phyloP scores from a whole-genome alignment of 2,888 invertebrate species.

The Temnothorax rugatulus region DNA sequence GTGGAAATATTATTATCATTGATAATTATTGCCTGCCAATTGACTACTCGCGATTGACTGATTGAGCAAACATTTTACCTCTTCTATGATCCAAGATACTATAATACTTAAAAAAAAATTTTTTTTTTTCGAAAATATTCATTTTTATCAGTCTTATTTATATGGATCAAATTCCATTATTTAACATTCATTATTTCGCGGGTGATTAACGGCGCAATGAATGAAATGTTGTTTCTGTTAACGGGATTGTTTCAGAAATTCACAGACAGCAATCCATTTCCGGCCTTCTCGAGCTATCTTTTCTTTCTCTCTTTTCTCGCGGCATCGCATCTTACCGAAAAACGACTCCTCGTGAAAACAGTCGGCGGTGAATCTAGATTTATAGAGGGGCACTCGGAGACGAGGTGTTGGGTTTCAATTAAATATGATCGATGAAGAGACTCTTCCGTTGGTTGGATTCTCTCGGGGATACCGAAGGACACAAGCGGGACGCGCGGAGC shows the following conservation, averaged over 20 bases:
- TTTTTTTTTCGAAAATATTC: not conserved
- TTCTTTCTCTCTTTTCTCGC: slow-evolving; percentile 40
- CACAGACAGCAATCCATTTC: no score
- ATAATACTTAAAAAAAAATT: not conserved
- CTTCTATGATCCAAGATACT: not conserved
- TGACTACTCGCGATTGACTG: slow-evolving; percentile 20
- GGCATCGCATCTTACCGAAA: slow-evolving; percentile 25
- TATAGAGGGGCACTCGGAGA: slow-evolving; percentile 74
- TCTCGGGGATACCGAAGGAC: slow-evolving; percentile 35
- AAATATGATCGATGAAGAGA: slow-evolving; percentile 82
- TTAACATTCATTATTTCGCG: not conserved
- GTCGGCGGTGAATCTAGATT: slow-evolving; percentile 73
- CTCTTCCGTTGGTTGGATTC: slow-evolving; percentile 61
- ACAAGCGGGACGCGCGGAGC: not conserved
- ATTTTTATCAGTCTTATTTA: not conserved
- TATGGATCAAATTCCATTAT: not conserved
- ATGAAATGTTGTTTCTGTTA: not conserved
- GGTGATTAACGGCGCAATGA: not conserved
- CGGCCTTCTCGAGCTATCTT: slow-evolving; percentile 16
- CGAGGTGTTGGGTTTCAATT: slow-evolving; percentile 82
- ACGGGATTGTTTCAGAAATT: not conserved
- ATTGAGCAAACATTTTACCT: not conserved
- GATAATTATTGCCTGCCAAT: slow-evolving; percentile 19
- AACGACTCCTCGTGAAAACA: slow-evolving; percentile 60
- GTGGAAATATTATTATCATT: slow-evolving; percentile 17